phyloP scores from a whole-genome alignment of 2,888 invertebrate species.

The Aspidiotus rigidus region DNA sequence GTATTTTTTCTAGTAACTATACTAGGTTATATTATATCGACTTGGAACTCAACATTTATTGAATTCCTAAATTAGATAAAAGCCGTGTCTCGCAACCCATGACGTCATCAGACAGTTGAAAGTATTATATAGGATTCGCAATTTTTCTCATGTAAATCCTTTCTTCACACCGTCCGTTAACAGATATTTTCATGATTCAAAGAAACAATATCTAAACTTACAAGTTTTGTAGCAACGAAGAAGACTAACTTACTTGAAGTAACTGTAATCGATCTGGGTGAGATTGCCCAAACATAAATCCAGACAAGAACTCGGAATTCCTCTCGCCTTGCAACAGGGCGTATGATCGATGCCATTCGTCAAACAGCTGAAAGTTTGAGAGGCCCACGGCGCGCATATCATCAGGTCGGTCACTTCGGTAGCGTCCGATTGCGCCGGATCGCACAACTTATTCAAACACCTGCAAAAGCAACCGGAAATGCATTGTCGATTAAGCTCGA shows the following conservation, averaged over 20 bases:
- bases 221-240: no score
- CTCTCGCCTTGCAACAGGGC: slow-evolving; percentile 65
- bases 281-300: slow-evolving; percentile 71
- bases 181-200: no score
- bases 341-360: slow-evolving; percentile 73
- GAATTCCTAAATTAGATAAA: no score
- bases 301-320: slow-evolving; percentile 64
- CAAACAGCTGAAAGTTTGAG: slow-evolving; percentile 67
- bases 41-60: no score
- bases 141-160: no score
- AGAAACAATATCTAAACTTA: no score
- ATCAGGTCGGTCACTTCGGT: slow-evolving; percentile 69
- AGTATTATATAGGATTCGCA: no score
- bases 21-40: no score
- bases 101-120: no score
- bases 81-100: no score
- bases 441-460: slow-evolving; percentile 70
- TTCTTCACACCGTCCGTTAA: no score
- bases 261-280: slow-evolving; percentile 65
- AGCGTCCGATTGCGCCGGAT: slow-evolving; percentile 52
- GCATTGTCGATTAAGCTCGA: background rate
- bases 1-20: no score
- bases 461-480: slow-evolving; percentile 38
- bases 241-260: slow-evolving; percentile 61
- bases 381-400: slow-evolving; percentile 83